Percentiles rank a stretch among this genome's conserved stretches.
phyloP scores from a whole-genome alignment of 1,140 invertebrate species.

The Neoseiulus cucumeris region DNA sequence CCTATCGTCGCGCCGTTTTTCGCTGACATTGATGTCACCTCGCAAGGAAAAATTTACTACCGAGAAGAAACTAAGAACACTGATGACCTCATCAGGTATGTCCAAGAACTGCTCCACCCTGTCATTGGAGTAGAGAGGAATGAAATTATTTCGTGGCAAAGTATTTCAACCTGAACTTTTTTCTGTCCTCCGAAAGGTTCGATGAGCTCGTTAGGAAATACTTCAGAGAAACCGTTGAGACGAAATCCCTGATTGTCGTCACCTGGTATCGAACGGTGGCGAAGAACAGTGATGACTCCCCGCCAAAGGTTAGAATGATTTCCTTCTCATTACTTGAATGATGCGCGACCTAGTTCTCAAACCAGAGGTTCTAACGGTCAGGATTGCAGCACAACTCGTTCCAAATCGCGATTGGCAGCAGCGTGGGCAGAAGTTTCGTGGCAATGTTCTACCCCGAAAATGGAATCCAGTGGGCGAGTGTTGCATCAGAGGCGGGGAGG shows the following conservation, averaged over 20 bases:
- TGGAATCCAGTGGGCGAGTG: not conserved
- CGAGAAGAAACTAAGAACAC: conserved; percentile 3
- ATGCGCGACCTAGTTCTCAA: too few species aligned
- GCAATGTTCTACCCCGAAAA: not conserved
- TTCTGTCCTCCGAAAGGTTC: not conserved
- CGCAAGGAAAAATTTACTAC: not conserved
- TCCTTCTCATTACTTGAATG: too few species aligned
- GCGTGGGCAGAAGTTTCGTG: not conserved
- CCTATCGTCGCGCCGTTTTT: not conserved
- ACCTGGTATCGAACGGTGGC: not conserved
- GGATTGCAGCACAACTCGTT: not conserved
- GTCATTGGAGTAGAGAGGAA: too few species aligned
- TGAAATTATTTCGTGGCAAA: too few species aligned
- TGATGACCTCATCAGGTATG: not conserved
- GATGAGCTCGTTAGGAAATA: not conserved
- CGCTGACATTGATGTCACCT: not conserved
- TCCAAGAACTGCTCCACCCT: not conserved
- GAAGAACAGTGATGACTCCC: too few species aligned
- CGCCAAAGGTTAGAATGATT: too few species aligned
- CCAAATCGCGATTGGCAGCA: not conserved
- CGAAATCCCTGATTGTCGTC: conserved; percentile 1
- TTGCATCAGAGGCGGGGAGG: not conserved
- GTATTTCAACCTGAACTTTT: too few species aligned
- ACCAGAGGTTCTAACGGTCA: too few species aligned
- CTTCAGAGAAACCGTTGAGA: not conserved